Base-by-base conservation (phyloP, 2,797 vertebrate genomes). In the Orientallactaga sibirica region DNA sequence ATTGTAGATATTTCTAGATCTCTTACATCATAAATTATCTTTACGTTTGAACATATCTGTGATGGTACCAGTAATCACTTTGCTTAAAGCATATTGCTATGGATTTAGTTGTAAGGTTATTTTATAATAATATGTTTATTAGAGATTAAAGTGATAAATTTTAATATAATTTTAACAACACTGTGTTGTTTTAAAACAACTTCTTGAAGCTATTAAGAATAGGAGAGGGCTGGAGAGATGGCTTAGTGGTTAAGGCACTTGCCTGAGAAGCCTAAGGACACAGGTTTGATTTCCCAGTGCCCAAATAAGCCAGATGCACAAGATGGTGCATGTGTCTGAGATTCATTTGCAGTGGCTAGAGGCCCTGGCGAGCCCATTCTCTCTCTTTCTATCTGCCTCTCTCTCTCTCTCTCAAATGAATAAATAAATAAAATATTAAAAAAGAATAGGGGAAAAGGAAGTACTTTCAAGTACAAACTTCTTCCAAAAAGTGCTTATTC, bases 61-160 rank as follows among this genome's bases (percentile, higher is more conserved):
- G 79, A 80, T 96, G 73, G 71, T 80, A 71, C 90, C 84, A 88
- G 8, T 87, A 94, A 64, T 68, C 27, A 33, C 43, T 94, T 93
- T 86, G 66, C 25, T 81, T 93, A 78, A 62, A 91, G 80, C 20
- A 33, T 77, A 75, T 86, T 90, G 16, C 74, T 29, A 29, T 68
- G 25, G 15, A 62, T 95, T 95, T 93, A 55, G 0, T 58, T 86
- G 18, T 93, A 37, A 58, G 68, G 22, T 74, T 85, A 77, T 95
- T 86, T 84, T 66, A 70, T 25, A 74, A 29, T 22, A 73, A 61
- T 78, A 18, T 94, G 29, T 67, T 92, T 88, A 88, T 94, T 88
- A 85, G 22, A 73, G 8, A 55, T 90, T 81, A 94, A 91, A 74
- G 61, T 92, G 55, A 67, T 86, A 27, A 68, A 83, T 88, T 90